Evolutionary conservation across 2,113 vertebrate species (phyloP).

Genomic region (Thymallus thymallus): DNA sequence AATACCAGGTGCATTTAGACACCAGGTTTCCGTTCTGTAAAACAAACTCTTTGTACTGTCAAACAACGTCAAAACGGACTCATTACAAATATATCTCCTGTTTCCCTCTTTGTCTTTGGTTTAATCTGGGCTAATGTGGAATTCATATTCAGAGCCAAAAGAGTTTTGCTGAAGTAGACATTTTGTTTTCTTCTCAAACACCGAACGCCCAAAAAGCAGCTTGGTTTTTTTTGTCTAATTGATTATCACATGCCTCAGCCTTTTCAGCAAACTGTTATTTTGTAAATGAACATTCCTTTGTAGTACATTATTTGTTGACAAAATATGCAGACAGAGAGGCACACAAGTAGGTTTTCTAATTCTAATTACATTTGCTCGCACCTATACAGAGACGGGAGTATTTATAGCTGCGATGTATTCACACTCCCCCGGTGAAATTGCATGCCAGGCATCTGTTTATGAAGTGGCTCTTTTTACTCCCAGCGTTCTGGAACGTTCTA

Average conservation of each 20-base stretch:
- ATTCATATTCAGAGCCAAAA: constrained; percentile 45
- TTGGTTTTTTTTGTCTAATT: constrained; percentile 71
- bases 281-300: constrained; percentile 72
- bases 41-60: constrained; percentile 47
- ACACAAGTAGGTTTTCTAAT: constrained; percentile 50
- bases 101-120: constrained; percentile 34
- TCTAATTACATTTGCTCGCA: constrained; percentile 64
- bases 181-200: constrained; percentile 47
- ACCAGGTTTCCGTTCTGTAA: constrained; percentile 35
- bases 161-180: constrained; percentile 64
- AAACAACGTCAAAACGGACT: constrained; percentile 42
- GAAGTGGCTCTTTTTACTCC: constrained; percentile 58
- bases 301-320: constrained; percentile 63
- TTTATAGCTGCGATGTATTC: constrained; percentile 63
- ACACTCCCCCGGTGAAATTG: constrained; percentile 42
- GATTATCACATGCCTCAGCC: constrained; percentile 69
- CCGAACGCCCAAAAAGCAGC: constrained; percentile 27
- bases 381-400: constrained; percentile 56
- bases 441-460: constrained; percentile 66
- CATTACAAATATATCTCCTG: constrained; percentile 46
- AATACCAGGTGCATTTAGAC: constrained; percentile 49
- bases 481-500: constrained; percentile 35
- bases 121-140: constrained; percentile 59
- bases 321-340: constrained; percentile 65
- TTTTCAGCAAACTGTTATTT: constrained; percentile 70